Base-by-base conservation (phyloP, 92 coral and sea anemone genomes). In the Epizoanthus ramosus region DNA sequence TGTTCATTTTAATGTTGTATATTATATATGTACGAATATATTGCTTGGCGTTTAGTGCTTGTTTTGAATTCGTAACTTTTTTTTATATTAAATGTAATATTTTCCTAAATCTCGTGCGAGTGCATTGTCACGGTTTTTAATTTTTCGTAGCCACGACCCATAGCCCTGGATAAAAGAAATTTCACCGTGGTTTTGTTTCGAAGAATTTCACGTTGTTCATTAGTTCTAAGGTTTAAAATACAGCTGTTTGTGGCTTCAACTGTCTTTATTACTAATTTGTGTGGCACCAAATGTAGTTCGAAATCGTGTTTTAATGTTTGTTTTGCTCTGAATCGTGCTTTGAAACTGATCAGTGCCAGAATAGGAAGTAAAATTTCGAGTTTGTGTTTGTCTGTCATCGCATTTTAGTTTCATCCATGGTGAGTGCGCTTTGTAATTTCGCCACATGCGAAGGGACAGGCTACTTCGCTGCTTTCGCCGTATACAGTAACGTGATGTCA, bases 241-340 rank as follows among this genome's bases (percentile, higher is more conserved):
- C 82, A 61, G 70, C 82, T 77, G 82, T 77, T 61, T 77, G 82
- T 43, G 82, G 57, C 60, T 77, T 77, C 71, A 61, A 24, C 60
- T 18, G 43, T 76, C 45, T 8, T 35, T 6, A 37, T 61, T 13
- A n/a, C 37, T 77, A 43, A 21, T 37, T 61, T 16, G 47, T 61
- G 52, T 61, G 59, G 18, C 57, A 60, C 24, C 58, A 61, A 5
- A 16, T 60, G 70, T 43, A 15, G 58, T 13, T 21, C 41, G 33
- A 61, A 21, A 77, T 17, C 82, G 59, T 77, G 14, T 43, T 59
- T 60, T 76, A 60, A 19, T 77, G 82, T 41, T 39, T 75, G 17
- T 57, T 77, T 28, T 41, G 17, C 82, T 7, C 58, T 77, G 82
- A 61, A 77, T 60, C 82, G 57, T 35, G 70, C 82, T 77, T 12